Conservation (phyloP, 2,888 invertebrate species). For the Ornithoptera priamus region DNA sequence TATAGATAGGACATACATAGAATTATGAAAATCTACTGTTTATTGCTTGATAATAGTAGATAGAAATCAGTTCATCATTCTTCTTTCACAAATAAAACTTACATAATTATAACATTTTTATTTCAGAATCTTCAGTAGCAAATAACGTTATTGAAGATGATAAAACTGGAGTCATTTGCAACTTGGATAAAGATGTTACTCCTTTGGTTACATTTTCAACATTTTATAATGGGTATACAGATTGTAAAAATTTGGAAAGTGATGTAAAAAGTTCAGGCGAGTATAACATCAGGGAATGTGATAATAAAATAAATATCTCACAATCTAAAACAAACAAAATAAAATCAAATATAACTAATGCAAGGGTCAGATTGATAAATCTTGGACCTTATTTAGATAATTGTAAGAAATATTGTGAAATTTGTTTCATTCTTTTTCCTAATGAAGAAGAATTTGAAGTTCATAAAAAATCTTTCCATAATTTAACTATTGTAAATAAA, state of each 20-base stretch:
- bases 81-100: background rate
- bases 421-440: slow-evolving; percentile 58
- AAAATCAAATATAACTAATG: slow-evolving; percentile 42
- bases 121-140: slow-evolving; percentile 24
- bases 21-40: no score
- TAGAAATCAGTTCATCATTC: background rate
- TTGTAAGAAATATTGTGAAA: slow-evolving; percentile 52
- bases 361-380: slow-evolving; percentile 47
- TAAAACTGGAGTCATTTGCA: background rate
- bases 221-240: background rate
- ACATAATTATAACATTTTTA: slow-evolving; percentile 16
- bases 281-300: background rate
- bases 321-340: slow-evolving; percentile 44
- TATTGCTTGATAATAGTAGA: no score
- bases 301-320: background rate
- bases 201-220: background rate
- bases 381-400: slow-evolving; percentile 45
- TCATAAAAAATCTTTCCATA: slow-evolving; percentile 41
- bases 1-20: no score
- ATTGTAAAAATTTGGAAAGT: slow-evolving; percentile 2
- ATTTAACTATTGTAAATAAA: slow-evolving; percentile 11
- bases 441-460: slow-evolving; percentile 34
- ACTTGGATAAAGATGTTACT: background rate
- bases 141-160: background rate
- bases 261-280: background rate